Evolutionary conservation across 64 coral and sea anemone genomes (phyloP).

Genomic region (Trachythela sp.): DNA sequence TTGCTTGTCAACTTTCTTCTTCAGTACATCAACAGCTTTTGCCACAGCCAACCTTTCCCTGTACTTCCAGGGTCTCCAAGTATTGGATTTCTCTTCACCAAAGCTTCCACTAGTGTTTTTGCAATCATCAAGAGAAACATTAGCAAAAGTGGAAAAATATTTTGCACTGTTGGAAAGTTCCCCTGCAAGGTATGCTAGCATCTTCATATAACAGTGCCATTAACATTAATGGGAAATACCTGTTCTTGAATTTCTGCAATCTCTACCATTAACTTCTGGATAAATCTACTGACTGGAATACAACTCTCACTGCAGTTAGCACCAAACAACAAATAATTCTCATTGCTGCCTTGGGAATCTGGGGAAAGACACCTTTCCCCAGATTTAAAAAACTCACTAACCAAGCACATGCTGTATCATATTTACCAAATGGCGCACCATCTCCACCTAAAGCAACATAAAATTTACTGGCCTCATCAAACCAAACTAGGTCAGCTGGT

Average conservation of each 20-base stretch:
- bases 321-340: constrained; percentile 7
- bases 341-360: background rate
- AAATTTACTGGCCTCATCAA: no score
- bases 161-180: constrained; percentile 1
- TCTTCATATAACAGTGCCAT: background rate
- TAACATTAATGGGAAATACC: background rate
- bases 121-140: background rate
- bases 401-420: background rate
- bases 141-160: constrained; percentile 2
- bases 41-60: background rate
- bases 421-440: background rate
- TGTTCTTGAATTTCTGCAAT: background rate
- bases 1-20: background rate
- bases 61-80: background rate
- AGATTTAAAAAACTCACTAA: constrained; percentile 8
- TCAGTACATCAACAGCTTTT: background rate
- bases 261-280: background rate
- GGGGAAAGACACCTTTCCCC: background rate
- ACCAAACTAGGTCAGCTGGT: background rate
- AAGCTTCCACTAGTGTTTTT: background rate
- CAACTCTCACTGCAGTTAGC: constrained; percentile 8
- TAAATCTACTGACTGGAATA: background rate
- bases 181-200: background rate
- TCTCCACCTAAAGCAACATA: no score
- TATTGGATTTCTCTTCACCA: background rate